Evolutionary conservation across 2,888 invertebrate species (phyloP).

Genomic region (Coecobrya sp.): DNA sequence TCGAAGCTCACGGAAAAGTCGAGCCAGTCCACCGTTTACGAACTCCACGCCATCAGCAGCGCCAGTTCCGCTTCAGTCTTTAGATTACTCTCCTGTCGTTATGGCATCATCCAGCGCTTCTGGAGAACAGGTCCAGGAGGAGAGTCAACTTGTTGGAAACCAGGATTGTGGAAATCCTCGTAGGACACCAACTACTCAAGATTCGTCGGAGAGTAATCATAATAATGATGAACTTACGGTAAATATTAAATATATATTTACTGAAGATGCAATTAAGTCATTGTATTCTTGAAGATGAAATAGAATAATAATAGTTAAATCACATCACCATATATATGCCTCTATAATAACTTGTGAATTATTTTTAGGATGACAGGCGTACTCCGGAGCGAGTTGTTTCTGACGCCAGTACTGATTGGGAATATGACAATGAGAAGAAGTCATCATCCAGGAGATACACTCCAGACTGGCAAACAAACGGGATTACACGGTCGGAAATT

Average conservation of each 20-base stretch:
- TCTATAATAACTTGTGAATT: not conserved
- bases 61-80: not conserved
- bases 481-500: conserved; percentile 84
- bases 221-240: conserved; percentile 18
- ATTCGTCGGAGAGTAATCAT: conserved; percentile 12
- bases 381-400: conserved; percentile 44
- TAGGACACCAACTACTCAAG: not conserved
- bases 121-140: not conserved
- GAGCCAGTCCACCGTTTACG: not conserved
- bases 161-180: not conserved
- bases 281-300: not conserved
- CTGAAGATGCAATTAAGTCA: not conserved
- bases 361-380: conserved; percentile 47
- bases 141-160: not conserved
- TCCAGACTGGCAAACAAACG: conserved; percentile 83
- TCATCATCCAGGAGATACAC: not conserved
- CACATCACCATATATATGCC: no score
- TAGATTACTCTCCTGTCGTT: conserved; percentile 46
- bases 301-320: no score
- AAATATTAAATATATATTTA: not conserved
- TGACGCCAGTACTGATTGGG: conserved; percentile 75
- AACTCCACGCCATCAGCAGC: conserved; percentile 55
- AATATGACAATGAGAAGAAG: conserved; percentile 64
- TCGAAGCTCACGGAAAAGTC: not conserved
- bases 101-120: not conserved